These are phyloP conservation scores for Empidonax traillii DNA, from an alignment of 2,113 vertebrate genomes.

Conservation along the genomic window DNA sequence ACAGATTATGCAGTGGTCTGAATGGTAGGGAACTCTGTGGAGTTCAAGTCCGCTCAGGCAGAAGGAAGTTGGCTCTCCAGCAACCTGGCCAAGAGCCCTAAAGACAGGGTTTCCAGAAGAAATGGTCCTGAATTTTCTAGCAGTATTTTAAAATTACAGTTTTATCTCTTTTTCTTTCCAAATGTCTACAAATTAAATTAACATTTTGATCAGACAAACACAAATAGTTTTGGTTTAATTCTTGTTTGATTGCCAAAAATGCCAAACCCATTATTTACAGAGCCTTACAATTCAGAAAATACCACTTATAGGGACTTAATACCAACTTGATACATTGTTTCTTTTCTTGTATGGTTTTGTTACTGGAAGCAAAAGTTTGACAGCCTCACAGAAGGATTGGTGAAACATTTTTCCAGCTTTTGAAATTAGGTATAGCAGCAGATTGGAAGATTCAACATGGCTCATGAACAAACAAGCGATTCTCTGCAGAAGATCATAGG, in stretches of 20 bases:
- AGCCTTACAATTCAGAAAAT: not conserved
- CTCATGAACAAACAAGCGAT: not conserved
- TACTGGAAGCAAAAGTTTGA: not conserved
- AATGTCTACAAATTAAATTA: not conserved
- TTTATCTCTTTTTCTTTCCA: not conserved
- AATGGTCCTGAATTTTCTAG: not conserved
- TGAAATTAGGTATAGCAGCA: not conserved
- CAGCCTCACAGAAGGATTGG: not conserved
- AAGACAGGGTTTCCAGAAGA: not conserved
- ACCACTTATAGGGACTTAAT: not conserved
- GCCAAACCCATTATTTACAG: not conserved
- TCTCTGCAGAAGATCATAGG: not conserved
- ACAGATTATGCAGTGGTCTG: not conserved
- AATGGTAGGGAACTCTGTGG: not conserved
- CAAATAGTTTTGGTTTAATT: not conserved
- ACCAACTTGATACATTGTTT: not conserved
- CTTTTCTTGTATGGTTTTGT: not conserved
- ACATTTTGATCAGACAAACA: not conserved
- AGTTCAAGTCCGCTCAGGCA: not conserved
- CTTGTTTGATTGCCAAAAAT: not conserved
- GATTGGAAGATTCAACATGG: not conserved
- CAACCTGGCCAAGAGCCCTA: not conserved
- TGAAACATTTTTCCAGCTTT: not conserved
- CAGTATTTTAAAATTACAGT: not conserved
- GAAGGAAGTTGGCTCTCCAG: not conserved